phyloP scores from a whole-genome alignment of 1,140 invertebrate species.

The Fragariocoptes setiger region DNA sequence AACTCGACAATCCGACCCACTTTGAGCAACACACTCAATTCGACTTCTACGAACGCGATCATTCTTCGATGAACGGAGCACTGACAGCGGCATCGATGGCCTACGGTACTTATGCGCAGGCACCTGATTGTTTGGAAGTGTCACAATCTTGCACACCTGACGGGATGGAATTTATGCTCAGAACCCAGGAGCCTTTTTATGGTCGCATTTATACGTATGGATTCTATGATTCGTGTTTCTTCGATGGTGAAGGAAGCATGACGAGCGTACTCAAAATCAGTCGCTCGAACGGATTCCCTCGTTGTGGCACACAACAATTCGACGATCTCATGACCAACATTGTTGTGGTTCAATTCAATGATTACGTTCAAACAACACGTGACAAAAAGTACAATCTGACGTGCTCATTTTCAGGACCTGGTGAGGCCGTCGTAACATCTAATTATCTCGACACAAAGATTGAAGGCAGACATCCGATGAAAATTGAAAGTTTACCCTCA shows the following conservation, averaged over 20 bases:
- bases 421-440: constrained; percentile 64
- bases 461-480: constrained; percentile 34
- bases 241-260: constrained; percentile 50
- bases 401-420: constrained; percentile 54
- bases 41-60: constrained; percentile 43
- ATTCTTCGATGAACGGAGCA: constrained; percentile 2
- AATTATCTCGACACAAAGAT: constrained; percentile 62
- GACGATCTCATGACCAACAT: constrained; percentile 74
- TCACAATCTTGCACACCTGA: constrained; percentile 64
- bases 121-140: constrained; percentile 23
- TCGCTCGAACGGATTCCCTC: constrained; percentile 54
- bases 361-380: constrained; percentile 56
- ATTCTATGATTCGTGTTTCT: constrained; percentile 62
- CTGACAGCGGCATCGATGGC: background rate
- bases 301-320: constrained; percentile 63
- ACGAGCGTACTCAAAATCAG: constrained; percentile 48
- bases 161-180: constrained; percentile 64
- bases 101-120: background rate
- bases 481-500: constrained; percentile 57
- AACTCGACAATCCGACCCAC: constrained; percentile 43
- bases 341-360: constrained; percentile 67
- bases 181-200: constrained; percentile 52
- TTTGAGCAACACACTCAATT: constrained; percentile 50
- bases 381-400: constrained; percentile 72
- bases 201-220: constrained; percentile 67